phyloP scores from a whole-genome alignment of 2,113 vertebrate genomes.

The Chionomys nivalis region DNA sequence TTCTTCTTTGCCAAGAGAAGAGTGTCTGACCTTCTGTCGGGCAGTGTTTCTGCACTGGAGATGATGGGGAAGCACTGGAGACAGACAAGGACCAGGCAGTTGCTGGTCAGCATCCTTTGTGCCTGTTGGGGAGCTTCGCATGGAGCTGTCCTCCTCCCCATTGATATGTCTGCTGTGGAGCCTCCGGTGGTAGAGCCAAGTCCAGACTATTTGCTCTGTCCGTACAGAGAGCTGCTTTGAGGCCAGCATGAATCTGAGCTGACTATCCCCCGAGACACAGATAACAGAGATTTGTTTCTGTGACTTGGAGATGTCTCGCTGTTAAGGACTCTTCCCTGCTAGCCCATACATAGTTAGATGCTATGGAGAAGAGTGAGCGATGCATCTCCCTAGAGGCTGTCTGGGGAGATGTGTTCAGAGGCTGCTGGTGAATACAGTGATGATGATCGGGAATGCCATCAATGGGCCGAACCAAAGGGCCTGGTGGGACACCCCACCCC shows the following conservation, averaged over 20 bases:
- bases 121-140: rapidly evolving
- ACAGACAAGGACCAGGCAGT: neutral
- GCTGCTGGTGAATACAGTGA: neutral
- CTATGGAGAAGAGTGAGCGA: neutral
- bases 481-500: neutral
- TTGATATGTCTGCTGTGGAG: neutral
- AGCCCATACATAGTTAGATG: neutral
- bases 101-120: neutral
- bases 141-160: neutral
- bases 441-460: too few relatives aligned
- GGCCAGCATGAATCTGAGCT: neutral
- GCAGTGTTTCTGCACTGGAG: neutral
- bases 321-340: neutral
- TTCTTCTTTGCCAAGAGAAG: rapidly evolving
- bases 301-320: neutral
- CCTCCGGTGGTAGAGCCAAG: rapidly evolving
- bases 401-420: neutral
- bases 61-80: neutral
- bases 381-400: neutral
- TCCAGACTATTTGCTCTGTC: neutral
- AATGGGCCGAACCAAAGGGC: rapidly evolving
- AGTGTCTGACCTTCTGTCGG: neutral
- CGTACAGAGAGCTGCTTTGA: neutral
- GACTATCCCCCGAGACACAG: neutral
- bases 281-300: too few relatives aligned